These are phyloP conservation scores for Hoplias malabaricus DNA, from an alignment of 2,113 vertebrate genomes.

Conservation along the genomic window DNA sequence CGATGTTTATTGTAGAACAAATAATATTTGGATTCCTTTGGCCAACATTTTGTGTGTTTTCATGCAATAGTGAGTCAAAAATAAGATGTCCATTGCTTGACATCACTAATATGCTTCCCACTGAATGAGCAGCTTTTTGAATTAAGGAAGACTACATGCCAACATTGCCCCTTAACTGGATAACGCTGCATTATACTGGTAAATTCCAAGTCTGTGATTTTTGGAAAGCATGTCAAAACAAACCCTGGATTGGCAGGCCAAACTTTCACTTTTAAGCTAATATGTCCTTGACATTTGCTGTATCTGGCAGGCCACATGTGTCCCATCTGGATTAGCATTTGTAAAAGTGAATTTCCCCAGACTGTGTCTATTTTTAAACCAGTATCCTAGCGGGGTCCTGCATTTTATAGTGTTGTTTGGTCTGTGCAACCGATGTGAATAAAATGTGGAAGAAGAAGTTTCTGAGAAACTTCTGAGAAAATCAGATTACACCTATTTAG, in stretches of 20 bases:
- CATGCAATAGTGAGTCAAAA: constrained; percentile 46
- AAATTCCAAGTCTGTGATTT: constrained; percentile 58
- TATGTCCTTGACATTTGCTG: constrained; percentile 20
- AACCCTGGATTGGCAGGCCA: constrained; percentile 28
- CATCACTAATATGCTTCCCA: constrained; percentile 48
- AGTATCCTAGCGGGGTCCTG: constrained; percentile 9
- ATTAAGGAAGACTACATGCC: constrained; percentile 17
- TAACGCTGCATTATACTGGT: constrained; percentile 32
- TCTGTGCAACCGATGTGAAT: background rate
- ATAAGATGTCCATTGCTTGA: constrained; percentile 42
- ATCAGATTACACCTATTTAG: background rate
- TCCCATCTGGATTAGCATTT: constrained; percentile 59
- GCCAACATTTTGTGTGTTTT: constrained; percentile 33
- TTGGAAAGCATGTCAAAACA: constrained; percentile 59
- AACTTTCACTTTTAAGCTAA: constrained; percentile 41
- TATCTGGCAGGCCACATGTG: constrained; percentile 57
- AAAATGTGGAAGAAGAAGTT: background rate
- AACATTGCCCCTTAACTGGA: constrained; percentile 18
- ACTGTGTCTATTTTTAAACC: constrained; percentile 65
- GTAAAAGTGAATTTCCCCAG: constrained; percentile 43
- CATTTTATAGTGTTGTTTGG: constrained; percentile 21
- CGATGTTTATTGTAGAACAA: constrained; percentile 48
- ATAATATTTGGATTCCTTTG: constrained; percentile 62
- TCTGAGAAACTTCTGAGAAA: constrained; percentile 22
- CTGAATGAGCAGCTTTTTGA: constrained; percentile 59